A percentile compares a stretch with the other conserved stretches of the same genome.
Evolutionary conservation across 2,888 invertebrate genomes (phyloP).

Genomic region (Torymus texanus): DNA sequence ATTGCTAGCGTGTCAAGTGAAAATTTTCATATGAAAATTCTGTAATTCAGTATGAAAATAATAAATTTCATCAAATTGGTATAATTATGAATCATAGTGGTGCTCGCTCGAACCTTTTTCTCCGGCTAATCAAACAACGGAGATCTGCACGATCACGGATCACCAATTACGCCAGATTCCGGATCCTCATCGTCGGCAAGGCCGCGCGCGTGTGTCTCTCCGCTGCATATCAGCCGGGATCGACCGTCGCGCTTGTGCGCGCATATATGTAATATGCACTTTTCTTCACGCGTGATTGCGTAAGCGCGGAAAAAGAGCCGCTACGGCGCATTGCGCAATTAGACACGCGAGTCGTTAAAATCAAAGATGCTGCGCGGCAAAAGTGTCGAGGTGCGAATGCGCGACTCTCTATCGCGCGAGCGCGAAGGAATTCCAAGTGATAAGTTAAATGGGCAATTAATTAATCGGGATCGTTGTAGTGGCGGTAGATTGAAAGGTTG

Average conservation of each 20-base stretch:
- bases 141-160: not conserved
- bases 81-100: too few relatives aligned
- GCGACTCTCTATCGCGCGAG: slow-evolving; percentile 25
- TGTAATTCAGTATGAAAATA: too few relatives aligned
- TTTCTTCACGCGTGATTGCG: slow-evolving; percentile 19
- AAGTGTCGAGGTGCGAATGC: slow-evolving; percentile 1
- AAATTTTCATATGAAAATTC: too few relatives aligned
- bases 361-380: slow-evolving; percentile 1
- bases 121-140: not conserved
- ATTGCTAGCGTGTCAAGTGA: too few relatives aligned
- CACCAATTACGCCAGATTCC: not conserved
- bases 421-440: too few relatives aligned
- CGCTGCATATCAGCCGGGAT: slow-evolving; percentile 13
- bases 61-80: too few relatives aligned
- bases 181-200: slow-evolving; percentile 25
- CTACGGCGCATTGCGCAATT: slow-evolving; percentile 39
- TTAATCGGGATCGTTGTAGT: too few relatives aligned
- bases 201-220: slow-evolving; percentile 17
- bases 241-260: slow-evolving; percentile 38
- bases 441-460: too few relatives aligned
- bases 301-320: slow-evolving; percentile 51
- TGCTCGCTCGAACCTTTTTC: too few relatives aligned
- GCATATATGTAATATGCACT: not conserved
- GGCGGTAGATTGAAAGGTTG: too few relatives aligned
- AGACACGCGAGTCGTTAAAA: slow-evolving; percentile 33